These are phyloP conservation scores for Anastrepha ludens DNA, from an alignment of 1,140 invertebrate genomes.

Conservation along the genomic window DNA sequence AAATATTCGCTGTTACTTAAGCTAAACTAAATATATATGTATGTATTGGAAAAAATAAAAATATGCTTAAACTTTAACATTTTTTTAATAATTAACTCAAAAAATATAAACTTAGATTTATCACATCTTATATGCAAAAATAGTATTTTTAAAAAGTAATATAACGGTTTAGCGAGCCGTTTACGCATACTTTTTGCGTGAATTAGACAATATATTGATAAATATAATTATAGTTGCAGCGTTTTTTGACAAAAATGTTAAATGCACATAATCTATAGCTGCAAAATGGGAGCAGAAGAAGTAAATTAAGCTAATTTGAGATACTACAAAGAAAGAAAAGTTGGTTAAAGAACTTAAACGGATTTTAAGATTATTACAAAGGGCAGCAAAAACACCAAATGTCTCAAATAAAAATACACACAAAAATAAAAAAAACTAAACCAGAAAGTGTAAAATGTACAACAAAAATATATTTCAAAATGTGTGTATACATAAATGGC, in stretches of 20 bases:
- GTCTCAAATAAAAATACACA: too few relatives aligned
- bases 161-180: slow-evolving; percentile 24
- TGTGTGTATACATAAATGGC: too few relatives aligned
- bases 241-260: slow-evolving; percentile 32
- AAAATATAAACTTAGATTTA: slow-evolving; percentile 51
- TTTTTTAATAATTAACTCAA: not conserved
- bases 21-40: too few relatives aligned
- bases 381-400: too few relatives aligned
- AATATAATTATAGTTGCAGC: slow-evolving; percentile 36
- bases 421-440: too few relatives aligned
- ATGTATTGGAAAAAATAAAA: too few relatives aligned
- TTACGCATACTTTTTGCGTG: slow-evolving; percentile 67
- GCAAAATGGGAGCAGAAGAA: not conserved
- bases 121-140: slow-evolving; percentile 51
- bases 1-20: too few relatives aligned
- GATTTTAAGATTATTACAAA: too few relatives aligned
- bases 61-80: not conserved
- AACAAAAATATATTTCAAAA: too few relatives aligned
- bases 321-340: too few relatives aligned
- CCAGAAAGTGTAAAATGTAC: too few relatives aligned
- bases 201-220: slow-evolving; percentile 72
- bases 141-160: slow-evolving; percentile 23
- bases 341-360: too few relatives aligned
- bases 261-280: slow-evolving; percentile 37
- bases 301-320: not conserved